Evolutionary conservation across 2,888 invertebrate genomes (phyloP).

Genomic region (Deilephila elpenor): DNA sequence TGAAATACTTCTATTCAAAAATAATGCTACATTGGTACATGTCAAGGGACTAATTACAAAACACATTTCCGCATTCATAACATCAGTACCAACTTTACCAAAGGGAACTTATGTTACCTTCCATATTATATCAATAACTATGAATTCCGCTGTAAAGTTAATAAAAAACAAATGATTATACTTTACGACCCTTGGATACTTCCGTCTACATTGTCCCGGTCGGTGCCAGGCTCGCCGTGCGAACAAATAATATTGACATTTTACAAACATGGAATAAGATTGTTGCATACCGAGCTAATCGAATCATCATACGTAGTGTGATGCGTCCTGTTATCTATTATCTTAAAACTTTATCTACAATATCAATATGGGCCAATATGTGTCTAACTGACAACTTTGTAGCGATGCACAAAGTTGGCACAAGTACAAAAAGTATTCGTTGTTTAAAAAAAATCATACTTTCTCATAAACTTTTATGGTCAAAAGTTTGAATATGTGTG

Average conservation of each 20-base stretch:
- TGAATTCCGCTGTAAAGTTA: not conserved
- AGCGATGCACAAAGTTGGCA: not conserved
- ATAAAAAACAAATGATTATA: not conserved
- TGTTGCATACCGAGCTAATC: not conserved
- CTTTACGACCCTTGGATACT: not conserved
- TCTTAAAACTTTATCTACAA: constrained; percentile 7
- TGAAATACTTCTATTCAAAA: no score
- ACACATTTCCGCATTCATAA: no score
- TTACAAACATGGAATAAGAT: not conserved
- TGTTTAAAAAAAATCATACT: no score
- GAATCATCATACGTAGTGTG: not conserved
- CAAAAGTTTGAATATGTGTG: no score
- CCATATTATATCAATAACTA: no score
- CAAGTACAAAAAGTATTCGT: not conserved
- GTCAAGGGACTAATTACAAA: no score
- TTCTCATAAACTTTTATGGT: no score
- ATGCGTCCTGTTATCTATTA: not conserved
- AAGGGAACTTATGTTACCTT: no score
- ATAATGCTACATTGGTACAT: no score
- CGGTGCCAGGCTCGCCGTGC: not conserved
- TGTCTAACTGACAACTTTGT: not conserved
- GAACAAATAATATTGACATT: not conserved
- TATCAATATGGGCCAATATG: constrained; percentile 13
- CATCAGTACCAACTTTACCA: no score
- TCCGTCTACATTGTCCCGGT: not conserved